These are phyloP conservation scores for Drosophila nigrodunni DNA, from an alignment of 1,140 invertebrate species.

Conservation along the genomic window DNA sequence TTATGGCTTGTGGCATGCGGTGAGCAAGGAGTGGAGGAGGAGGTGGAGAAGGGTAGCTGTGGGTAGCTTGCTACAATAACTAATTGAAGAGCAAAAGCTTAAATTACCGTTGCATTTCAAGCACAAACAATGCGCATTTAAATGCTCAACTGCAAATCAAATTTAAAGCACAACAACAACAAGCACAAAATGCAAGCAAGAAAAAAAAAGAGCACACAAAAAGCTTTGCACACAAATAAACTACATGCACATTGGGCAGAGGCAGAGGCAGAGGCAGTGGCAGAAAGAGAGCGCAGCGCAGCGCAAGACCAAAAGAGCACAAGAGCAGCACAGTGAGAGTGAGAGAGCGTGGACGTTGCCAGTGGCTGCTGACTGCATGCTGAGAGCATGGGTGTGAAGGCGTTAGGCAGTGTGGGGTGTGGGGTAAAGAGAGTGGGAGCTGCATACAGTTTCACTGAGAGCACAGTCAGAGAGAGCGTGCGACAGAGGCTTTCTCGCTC, in stretches of 20 bases:
- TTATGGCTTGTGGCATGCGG: conserved; percentile 52
- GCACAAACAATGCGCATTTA: conserved; percentile 34
- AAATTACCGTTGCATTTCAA: conserved; percentile 25
- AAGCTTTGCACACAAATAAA: conserved; percentile 33
- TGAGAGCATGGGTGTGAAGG: conserved; percentile 1
- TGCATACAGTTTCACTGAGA: conserved; percentile 13
- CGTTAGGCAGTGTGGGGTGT: conserved; percentile 7
- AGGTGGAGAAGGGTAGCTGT: background rate
- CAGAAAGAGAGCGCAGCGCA: background rate
- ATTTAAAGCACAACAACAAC: conserved; percentile 60
- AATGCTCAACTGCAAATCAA: conserved; percentile 71
- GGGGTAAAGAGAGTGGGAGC: conserved; percentile 7
- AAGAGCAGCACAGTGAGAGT: conserved; percentile 4
- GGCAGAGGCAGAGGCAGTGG: background rate
- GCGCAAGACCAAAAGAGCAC: background rate
- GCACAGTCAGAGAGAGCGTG: conserved; percentile 23
- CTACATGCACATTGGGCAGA: conserved; percentile 23
- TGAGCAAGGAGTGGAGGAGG: background rate
- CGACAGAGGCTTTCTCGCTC: conserved; percentile 31
- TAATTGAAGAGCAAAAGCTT: conserved; percentile 7
- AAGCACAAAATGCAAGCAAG: conserved; percentile 8
- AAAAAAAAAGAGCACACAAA: conserved; percentile 1
- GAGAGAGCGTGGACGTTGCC: conserved; percentile 9
- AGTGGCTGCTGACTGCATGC: background rate
- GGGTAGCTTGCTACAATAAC: background rate